Evolutionary conservation across 2,113 vertebrate species (phyloP).

Genomic region (Pomatorhinus ruficollis): DNA sequence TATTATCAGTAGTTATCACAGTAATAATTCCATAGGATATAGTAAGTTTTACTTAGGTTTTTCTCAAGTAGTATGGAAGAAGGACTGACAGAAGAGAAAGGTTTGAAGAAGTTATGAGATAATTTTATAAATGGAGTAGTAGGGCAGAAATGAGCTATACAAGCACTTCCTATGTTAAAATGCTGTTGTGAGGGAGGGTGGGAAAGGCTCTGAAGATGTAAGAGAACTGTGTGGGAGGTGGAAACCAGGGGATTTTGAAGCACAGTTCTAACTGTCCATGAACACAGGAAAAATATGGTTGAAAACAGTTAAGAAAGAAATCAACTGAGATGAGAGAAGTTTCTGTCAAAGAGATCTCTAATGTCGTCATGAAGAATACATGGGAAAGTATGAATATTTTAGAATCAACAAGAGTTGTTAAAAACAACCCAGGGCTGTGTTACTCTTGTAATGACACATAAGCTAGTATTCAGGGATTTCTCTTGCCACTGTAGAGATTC

Average conservation of each 20-base stretch:
- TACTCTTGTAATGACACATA: background rate
- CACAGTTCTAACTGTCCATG: background rate
- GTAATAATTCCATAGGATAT: background rate
- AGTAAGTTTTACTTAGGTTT: background rate
- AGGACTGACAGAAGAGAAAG: background rate
- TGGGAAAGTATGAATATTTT: background rate
- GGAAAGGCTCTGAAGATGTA: background rate
- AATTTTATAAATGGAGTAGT: constrained; percentile 38
- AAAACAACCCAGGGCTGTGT: background rate
- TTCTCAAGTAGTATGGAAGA: background rate
- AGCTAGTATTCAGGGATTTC: background rate
- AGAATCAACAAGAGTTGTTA: background rate
- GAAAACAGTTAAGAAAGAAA: background rate
- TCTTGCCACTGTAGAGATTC: background rate
- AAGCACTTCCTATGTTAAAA: constrained; percentile 15
- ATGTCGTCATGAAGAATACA: background rate
- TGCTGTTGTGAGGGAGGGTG: background rate
- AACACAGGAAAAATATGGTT: background rate
- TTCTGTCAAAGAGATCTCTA: background rate
- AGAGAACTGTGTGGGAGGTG: background rate
- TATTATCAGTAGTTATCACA: background rate
- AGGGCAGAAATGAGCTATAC: constrained; percentile 10
- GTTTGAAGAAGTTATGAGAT: background rate
- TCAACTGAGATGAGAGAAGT: background rate
- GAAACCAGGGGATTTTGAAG: background rate